A percentile compares a stretch with the other conserved stretches of the same genome.
Conservation (phyloP, 30 jellyfish, hydroid and myxozoan species). For the Rhopilema esculentum region DNA sequence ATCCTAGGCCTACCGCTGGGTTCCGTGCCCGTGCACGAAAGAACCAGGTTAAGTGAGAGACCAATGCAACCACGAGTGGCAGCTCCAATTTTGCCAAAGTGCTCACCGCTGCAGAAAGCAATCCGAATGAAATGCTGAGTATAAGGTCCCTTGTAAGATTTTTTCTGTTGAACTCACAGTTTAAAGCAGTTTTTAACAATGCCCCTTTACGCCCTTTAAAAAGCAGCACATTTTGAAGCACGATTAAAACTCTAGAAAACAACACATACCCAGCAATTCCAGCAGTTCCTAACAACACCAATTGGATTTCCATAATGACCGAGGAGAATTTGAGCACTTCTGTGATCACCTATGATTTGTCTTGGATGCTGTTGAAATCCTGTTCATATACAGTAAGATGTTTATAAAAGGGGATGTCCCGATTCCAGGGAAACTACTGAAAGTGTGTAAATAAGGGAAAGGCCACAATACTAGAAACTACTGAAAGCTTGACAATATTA, state of each 20-base stretch:
- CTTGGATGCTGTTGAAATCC: no score
- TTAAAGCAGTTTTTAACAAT: constrained; percentile 16
- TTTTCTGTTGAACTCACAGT: constrained; percentile 26
- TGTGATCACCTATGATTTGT: background rate
- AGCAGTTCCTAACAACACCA: background rate
- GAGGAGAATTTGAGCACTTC: background rate
- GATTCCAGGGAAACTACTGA: background rate
- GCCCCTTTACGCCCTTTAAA: background rate
- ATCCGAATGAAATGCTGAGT: background rate
- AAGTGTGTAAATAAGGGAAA: no score
- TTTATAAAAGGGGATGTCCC: background rate
- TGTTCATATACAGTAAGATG: no score
- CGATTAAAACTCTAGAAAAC: background rate
- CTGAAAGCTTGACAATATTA: no score
- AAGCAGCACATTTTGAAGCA: background rate
- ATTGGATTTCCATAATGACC: background rate
- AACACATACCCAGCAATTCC: background rate
- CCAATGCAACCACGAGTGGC: background rate
- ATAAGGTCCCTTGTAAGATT: background rate
- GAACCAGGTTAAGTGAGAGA: background rate
- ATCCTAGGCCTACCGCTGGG: constrained; percentile 53
- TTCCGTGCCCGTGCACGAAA: background rate
- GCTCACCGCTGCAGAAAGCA: background rate
- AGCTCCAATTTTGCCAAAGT: background rate
- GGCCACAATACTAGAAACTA: no score